These are phyloP conservation scores for Lathronympha strigana DNA, from an alignment of 2,888 invertebrate genomes.

Conservation along the genomic window DNA sequence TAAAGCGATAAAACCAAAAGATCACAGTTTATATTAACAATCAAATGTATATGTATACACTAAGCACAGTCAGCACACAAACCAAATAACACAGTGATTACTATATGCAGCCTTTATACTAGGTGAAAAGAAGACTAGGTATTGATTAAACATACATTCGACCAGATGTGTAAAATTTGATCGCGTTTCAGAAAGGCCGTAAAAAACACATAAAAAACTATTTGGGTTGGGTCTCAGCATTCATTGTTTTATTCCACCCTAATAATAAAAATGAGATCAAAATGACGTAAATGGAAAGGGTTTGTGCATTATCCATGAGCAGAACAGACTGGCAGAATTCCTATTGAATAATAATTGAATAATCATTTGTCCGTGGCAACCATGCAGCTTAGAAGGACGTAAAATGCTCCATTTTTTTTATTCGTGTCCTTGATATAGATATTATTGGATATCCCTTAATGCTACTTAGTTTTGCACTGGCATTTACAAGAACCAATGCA, in stretches of 20 bases:
- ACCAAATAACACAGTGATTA: conserved; percentile 23
- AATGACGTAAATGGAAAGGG: conserved; percentile 34
- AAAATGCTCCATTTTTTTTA: no score
- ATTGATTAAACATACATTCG: conserved; percentile 36
- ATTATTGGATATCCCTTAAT: no score
- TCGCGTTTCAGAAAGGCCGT: conserved; percentile 47
- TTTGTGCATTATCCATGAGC: conserved; percentile 24
- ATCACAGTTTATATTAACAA: no score
- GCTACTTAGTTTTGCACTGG: no score
- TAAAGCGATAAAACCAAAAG: no score
- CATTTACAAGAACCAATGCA: no score
- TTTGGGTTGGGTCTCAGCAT: conserved; percentile 36
- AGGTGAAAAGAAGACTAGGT: no score
- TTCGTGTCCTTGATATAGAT: no score
- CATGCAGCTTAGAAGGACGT: neutral
- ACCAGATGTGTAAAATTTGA: conserved; percentile 45
- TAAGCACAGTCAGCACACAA: neutral
- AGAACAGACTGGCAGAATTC: no score
- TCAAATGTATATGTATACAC: no score
- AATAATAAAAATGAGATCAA: conserved; percentile 45
- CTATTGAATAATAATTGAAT: conserved; percentile 5
- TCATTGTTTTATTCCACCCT: conserved; percentile 49
- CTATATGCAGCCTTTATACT: conserved; percentile 16
- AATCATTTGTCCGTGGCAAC: neutral
- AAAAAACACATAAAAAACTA: conserved; percentile 48